Evolutionary conservation across 2,888 invertebrate genomes (phyloP).

Genomic region (Strigamia crassipes): DNA sequence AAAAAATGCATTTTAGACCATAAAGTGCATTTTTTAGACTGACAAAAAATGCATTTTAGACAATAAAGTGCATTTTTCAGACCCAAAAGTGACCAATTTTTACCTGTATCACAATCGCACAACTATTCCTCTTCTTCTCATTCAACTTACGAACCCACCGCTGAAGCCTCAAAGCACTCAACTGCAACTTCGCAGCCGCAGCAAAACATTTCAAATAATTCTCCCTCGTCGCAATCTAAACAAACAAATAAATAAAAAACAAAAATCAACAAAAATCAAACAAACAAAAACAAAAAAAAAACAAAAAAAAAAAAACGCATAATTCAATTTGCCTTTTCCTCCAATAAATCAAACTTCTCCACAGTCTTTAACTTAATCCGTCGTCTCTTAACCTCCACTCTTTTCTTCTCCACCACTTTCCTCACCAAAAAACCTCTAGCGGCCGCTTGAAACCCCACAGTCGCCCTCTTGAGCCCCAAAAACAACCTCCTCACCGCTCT

Average conservation of each 20-base stretch:
- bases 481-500: not conserved
- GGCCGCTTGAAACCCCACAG: not conserved
- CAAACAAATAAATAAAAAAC: not conserved
- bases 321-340: not conserved
- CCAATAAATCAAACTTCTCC: not conserved
- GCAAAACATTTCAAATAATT: conserved; percentile 27
- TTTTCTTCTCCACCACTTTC: not conserved
- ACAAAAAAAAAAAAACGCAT: no score
- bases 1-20: no score
- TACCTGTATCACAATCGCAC: conserved; percentile 51
- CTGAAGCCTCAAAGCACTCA: not conserved
- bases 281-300: no score
- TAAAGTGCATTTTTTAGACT: no score
- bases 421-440: not conserved
- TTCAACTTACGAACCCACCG: not conserved
- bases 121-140: conserved; percentile 35
- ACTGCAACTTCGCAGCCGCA: conserved; percentile 7
- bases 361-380: not conserved
- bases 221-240: conserved; percentile 11
- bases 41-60: no score
- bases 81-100: no score
- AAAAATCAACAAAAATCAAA: not conserved
- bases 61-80: no score
- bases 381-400: not conserved
- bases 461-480: not conserved